Evolutionary conservation across 2,888 invertebrate species (phyloP), one percentile per base, ranked within the genome.

Genomic region (Myopa testacea): DNA sequence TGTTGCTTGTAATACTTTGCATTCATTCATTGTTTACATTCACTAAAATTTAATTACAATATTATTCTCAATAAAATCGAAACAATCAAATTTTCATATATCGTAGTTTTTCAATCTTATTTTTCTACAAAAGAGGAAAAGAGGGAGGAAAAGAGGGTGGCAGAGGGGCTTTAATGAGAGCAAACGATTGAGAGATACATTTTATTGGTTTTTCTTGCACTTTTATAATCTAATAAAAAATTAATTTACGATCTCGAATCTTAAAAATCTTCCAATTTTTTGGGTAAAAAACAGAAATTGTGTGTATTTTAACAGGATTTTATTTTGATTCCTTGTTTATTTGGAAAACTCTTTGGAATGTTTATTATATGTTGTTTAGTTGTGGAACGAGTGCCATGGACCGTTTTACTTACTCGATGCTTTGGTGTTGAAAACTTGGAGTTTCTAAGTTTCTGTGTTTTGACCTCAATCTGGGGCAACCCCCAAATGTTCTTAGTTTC

Each of bases 401-500:
- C 10, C 10, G 45, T 45, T 26, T 50, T 1, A 50, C 50, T 8
- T 8, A 50, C 50, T 50, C 50, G 10, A 3, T 14, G 63, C 26
- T 12, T 63, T 63, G 26, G 26, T 38, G 16, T 3, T n/a, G 62
- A 60, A 73, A 63, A 73, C 62, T 26, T n/a, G 26, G 14, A 19
- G 37, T 26, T 26, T 14, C 40, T 45, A 12, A 62, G 58, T 45
- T 45, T 19, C 62, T 62, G 73, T 71, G 26, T 26, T 26, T 26
- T 19, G 72, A 26, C 76, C 76, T 55, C 77, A 77, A 72, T 67
- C 65, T 77, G 77, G 77, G 60, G 72, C 67, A 77, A 45, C 45
- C 63, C 71, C 65, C 50, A 74, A 74, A 65, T 63, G n/a, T 40
- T 37, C 60, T n/a, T n/a, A n/a, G 14, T 14, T 55, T 5, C 10